Evolutionary conservation across 2,888 invertebrate species (phyloP).

Genomic region (Lymantria dispar): DNA sequence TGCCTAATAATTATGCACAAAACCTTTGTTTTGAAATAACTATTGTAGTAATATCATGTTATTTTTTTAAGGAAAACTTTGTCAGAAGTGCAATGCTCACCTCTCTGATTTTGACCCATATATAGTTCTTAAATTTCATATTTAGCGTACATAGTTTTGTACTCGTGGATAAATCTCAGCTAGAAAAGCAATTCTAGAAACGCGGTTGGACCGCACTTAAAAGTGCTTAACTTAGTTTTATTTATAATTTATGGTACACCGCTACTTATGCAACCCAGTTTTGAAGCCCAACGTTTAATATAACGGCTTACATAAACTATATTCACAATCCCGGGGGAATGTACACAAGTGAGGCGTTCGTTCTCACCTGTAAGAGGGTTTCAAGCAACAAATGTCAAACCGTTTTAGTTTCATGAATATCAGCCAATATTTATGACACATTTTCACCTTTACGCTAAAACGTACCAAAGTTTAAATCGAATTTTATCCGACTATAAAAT

Average conservation of each 20-base stretch:
- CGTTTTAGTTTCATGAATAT: slow-evolving; percentile 25
- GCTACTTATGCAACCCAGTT: slow-evolving; percentile 30
- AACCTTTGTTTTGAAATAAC: no score
- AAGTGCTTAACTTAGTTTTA: slow-evolving; percentile 17
- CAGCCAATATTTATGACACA: slow-evolving; percentile 25
- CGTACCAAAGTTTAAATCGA: slow-evolving; percentile 8
- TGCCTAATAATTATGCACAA: no score
- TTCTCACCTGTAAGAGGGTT: slow-evolving; percentile 19
- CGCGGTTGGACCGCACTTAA: slow-evolving; percentile 13
- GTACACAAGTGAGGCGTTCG: slow-evolving; percentile 16
- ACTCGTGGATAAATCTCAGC: not conserved
- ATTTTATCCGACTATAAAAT: not conserved
- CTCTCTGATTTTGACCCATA: no score
- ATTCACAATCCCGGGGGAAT: slow-evolving; percentile 15
- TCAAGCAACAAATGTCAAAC: slow-evolving; percentile 25
- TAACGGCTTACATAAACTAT: slow-evolving; percentile 31
- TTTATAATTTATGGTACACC: slow-evolving; percentile 17
- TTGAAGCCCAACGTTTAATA: slow-evolving; percentile 22
- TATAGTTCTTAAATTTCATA: no score
- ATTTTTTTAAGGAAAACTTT: no score
- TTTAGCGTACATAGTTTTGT: not conserved
- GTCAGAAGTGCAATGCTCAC: no score
- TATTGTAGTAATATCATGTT: not conserved
- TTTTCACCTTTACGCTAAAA: slow-evolving; percentile 11
- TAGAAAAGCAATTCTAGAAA: slow-evolving; percentile 12